A percentile compares a stretch with the other conserved stretches of the same genome.
Conservation (phyloP, 1,140 invertebrate species). For the Chelonus insularis region DNA sequence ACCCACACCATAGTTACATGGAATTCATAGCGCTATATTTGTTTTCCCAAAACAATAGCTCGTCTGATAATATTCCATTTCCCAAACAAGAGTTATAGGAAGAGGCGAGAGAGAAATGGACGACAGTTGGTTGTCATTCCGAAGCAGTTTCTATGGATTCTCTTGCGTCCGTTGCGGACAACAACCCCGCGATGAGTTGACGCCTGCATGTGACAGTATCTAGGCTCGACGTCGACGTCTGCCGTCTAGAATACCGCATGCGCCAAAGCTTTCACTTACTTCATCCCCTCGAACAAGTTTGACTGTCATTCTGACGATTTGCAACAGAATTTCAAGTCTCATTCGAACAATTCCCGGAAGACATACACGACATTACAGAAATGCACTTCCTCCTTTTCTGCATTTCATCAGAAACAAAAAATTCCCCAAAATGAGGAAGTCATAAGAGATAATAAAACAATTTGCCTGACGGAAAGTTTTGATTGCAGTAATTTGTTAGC, state of each 20-base stretch:
- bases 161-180: background rate
- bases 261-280: background rate
- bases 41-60: constrained; percentile 32
- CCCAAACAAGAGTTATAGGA: constrained; percentile 27
- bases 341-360: too few species aligned
- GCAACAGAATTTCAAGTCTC: too few species aligned
- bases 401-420: too few species aligned
- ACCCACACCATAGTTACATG: too few species aligned
- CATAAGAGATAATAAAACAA: too few species aligned
- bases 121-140: background rate
- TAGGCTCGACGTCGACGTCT: constrained; percentile 35
- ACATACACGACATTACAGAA: too few species aligned
- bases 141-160: constrained; percentile 12
- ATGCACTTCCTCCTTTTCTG: too few species aligned
- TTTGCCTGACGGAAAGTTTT: too few species aligned
- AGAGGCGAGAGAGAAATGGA: constrained; percentile 6
- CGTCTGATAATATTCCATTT: constrained; percentile 48
- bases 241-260: constrained; percentile 5
- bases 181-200: constrained; percentile 36
- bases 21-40: too few species aligned
- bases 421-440: too few species aligned
- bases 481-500: too few species aligned
- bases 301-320: too few species aligned
- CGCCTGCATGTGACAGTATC: constrained; percentile 55
- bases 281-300: background rate